Conservation (phyloP, 2,113 vertebrate species). For the Drymodes brunneopygia region DNA sequence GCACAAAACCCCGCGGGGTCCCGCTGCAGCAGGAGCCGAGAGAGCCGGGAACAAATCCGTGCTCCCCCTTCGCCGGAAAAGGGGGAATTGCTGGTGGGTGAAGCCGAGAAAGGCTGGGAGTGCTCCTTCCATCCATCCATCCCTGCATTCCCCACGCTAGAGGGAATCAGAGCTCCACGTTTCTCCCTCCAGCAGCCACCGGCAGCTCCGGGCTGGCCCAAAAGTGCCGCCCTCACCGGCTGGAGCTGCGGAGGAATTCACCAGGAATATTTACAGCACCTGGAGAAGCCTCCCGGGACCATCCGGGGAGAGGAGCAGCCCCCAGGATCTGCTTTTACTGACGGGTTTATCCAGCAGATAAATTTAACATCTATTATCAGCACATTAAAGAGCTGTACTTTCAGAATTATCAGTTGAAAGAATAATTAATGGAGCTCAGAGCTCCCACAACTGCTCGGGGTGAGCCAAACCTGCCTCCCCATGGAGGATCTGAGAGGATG, state of each 20-base stretch:
- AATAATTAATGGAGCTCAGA: neutral
- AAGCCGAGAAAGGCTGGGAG: fast-evolving
- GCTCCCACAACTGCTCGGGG: neutral
- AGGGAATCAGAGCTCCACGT: slow-evolving; percentile 56
- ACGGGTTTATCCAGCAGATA: neutral
- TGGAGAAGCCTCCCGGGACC: neutral
- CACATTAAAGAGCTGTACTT: no score
- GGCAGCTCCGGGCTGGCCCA: neutral
- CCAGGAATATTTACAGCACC: neutral
- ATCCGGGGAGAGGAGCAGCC: fast-evolving
- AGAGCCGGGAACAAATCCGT: fast-evolving
- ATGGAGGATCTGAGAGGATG: fast-evolving
- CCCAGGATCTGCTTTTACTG: fast-evolving
- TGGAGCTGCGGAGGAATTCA: neutral
- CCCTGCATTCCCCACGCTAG: slow-evolving; percentile 36
- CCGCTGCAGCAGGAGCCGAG: neutral
- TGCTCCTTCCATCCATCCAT: neutral
- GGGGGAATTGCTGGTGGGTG: fast-evolving
- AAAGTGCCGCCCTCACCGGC: fast-evolving
- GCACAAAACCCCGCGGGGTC: fast-evolving
- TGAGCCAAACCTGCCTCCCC: neutral
- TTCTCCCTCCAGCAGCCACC: neutral
- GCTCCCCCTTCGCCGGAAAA: fast-evolving
- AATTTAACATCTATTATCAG: no score
- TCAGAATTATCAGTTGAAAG: no score